Conservation (phyloP, 2,113 vertebrate genomes). For the Felis catus region DNA sequence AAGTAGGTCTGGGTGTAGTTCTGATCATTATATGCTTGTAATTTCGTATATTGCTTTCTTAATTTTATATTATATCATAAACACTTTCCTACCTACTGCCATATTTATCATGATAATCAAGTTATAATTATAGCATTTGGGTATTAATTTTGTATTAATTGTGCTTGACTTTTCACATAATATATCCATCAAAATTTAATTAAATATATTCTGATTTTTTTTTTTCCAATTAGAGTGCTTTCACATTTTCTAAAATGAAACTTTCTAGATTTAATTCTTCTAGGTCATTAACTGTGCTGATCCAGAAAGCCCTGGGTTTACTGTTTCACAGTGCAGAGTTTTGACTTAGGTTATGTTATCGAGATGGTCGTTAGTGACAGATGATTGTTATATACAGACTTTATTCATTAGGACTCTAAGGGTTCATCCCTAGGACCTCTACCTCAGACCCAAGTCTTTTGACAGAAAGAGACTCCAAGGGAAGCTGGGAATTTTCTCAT, state of each 20-base stretch:
- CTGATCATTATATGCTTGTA: background rate
- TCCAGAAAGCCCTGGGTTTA: background rate
- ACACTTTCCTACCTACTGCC: background rate
- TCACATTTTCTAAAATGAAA: background rate
- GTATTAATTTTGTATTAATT: background rate
- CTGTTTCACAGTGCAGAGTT: background rate
- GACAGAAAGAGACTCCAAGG: background rate
- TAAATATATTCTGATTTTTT: background rate
- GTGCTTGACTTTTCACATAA: background rate
- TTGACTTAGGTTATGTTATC: background rate
- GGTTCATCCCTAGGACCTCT: background rate
- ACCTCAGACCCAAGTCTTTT: background rate
- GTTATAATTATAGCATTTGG: background rate
- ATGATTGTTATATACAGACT: background rate
- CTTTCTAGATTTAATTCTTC: constrained; percentile 36
- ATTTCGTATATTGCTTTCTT: background rate
- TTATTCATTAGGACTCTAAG: background rate
- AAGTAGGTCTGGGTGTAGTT: background rate
- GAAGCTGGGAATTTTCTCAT: background rate
- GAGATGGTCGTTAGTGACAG: background rate
- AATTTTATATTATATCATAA: constrained; percentile 12
- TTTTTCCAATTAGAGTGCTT: background rate
- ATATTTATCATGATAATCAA: background rate
- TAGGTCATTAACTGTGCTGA: background rate
- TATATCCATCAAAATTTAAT: background rate